These are phyloP conservation scores for Pseudopodoces humilis DNA, from an alignment of 2,113 vertebrate species.

Conservation along the genomic window DNA sequence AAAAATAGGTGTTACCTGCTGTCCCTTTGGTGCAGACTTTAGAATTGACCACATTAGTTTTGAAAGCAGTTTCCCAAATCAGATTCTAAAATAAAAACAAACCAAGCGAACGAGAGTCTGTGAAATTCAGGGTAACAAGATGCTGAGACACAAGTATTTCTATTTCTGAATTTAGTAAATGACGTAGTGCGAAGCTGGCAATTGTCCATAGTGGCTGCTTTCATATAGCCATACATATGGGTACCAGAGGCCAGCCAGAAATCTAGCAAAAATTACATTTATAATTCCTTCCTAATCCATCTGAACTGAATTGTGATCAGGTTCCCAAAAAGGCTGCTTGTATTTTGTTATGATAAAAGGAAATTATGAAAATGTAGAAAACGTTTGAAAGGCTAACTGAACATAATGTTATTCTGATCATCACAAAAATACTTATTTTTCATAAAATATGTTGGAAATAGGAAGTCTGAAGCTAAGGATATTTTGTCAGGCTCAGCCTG, in stretches of 20 bases:
- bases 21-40: not conserved
- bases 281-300: not conserved
- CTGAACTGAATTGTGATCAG: not conserved
- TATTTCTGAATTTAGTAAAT: not conserved
- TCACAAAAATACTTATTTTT: not conserved
- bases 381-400: not conserved
- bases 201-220: not conserved
- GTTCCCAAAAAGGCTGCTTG: not conserved
- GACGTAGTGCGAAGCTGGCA: slow-evolving; percentile 3
- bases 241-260: not conserved
- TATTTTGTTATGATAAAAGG: not conserved
- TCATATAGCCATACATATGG: not conserved
- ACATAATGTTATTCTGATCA: not conserved
- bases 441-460: not conserved
- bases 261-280: not conserved
- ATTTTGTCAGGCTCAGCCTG: not conserved
- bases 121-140: not conserved
- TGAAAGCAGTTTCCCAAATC: not conserved
- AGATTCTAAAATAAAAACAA: not conserved
- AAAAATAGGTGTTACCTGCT: not conserved
- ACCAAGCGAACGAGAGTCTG: not conserved
- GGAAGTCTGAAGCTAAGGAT: not conserved
- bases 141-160: not conserved
- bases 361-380: not conserved
- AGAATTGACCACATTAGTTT: not conserved